Base-by-base conservation (phyloP, 1,140 invertebrate species). In the Drosophila sp. region DNA sequence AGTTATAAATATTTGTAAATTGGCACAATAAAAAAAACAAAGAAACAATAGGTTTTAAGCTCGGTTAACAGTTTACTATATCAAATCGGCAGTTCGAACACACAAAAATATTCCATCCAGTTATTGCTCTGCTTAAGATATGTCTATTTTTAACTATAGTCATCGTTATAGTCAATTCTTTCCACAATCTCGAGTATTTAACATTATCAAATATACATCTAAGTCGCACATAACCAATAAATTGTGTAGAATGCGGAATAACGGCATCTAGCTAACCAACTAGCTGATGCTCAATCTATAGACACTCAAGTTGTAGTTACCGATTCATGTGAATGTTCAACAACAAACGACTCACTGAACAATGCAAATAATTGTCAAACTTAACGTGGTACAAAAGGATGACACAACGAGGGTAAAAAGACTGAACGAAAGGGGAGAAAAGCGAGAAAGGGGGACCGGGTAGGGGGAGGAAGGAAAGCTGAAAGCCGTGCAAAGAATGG, bases 281-380 rank as follows among this genome's bases (percentile, higher is more conserved):
- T 46, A 40, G 14, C 50, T 54, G 45, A 54, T 63, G 53, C 14
- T 63, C 21, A 41, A 59, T 67, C 64, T 58, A 58, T 41, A 77
- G 74, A 72, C 78, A 86, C 81, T 84, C 76, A 80, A 81, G 66
- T 78, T 87, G 82, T 87, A 86, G 78, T 86, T 80, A 81, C 81
- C 82, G 82, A 87, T 86, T 86, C 82, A 81, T 86, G 82, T 81
- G 82, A 64, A 86, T 86, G 78, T 86, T 81, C 71, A 86, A 76
- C 71, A 86, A 76, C 82, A 86, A 86, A 78, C 78, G 82, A 87
- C 51, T 75, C 57, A 83, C 53, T 83, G 83, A 89, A 89, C 83
- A 89, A 89, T 89, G 83, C 83, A 89, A 89, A 89, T 89, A 89
- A 89, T 89, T 89, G 83, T 89, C 83, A 89, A 82, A 82, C 80